Conservation (phyloP, 2,888 invertebrate genomes). For the Rhingia campestris region DNA sequence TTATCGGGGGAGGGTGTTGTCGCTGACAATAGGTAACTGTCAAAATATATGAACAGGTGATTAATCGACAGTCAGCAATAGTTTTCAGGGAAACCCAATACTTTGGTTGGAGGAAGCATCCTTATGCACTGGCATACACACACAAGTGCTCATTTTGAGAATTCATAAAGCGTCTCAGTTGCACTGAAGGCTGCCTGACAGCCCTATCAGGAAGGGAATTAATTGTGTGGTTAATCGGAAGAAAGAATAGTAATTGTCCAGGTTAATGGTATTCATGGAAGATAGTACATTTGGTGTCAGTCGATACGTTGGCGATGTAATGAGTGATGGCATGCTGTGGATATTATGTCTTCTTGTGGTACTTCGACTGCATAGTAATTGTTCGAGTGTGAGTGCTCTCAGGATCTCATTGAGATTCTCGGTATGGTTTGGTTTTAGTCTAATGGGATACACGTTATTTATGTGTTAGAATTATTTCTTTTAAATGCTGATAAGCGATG, state of each 20-base stretch:
- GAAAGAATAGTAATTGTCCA: background rate
- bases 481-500: too few relatives aligned
- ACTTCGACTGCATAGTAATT: too few relatives aligned
- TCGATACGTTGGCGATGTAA: background rate
- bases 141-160: slow-evolving; percentile 20
- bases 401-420: too few relatives aligned
- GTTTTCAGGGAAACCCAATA: slow-evolving; percentile 59
- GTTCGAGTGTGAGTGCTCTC: too few relatives aligned
- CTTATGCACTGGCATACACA: background rate
- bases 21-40: slow-evolving; percentile 69
- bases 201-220: slow-evolving; percentile 1
- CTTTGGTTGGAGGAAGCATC: slow-evolving; percentile 31
- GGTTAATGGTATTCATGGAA: background rate
- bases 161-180: slow-evolving; percentile 28
- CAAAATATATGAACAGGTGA: slow-evolving; percentile 71
- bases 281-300: background rate
- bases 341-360: background rate
- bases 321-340: background rate
- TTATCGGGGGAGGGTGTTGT: slow-evolving; percentile 61
- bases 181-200: background rate
- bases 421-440: too few relatives aligned
- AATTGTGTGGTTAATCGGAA: slow-evolving; percentile 14
- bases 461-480: too few relatives aligned
- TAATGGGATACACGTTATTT: too few relatives aligned
- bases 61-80: slow-evolving; percentile 53